Evolutionary conservation across 2,113 vertebrate genomes (phyloP).

Genomic region (Malurus alboscapulatus): DNA sequence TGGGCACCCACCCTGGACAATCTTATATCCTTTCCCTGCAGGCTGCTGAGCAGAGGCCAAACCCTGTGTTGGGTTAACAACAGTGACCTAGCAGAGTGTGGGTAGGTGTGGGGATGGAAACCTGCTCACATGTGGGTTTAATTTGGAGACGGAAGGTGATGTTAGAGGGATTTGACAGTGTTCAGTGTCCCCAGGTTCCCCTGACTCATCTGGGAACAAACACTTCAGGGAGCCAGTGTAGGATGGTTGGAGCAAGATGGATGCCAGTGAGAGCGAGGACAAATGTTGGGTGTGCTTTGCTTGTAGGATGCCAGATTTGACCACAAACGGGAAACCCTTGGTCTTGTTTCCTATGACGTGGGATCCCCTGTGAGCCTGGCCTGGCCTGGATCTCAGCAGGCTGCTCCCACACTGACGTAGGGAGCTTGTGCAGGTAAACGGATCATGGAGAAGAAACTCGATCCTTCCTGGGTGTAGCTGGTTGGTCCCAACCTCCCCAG

Average conservation of each 20-base stretch:
- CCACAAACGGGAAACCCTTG: background rate
- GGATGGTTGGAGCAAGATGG: background rate
- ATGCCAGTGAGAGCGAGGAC: background rate
- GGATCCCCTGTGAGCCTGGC: background rate
- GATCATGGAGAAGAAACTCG: background rate
- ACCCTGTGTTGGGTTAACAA: background rate
- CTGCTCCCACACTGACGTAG: background rate
- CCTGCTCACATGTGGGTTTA: background rate
- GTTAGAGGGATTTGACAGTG: background rate
- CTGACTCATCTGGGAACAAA: background rate
- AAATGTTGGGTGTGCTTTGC: background rate
- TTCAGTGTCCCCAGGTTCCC: background rate
- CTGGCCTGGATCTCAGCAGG: background rate
- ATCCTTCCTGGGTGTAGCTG: background rate
- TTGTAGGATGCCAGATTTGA: background rate
- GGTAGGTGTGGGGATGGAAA: background rate
- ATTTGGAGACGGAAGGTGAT: background rate
- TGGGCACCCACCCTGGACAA: constrained; percentile 96
- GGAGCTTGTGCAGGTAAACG: background rate
- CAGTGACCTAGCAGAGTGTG: background rate
- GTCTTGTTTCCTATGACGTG: background rate
- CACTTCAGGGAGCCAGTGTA: background rate
- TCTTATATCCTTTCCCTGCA: constrained; percentile 92
- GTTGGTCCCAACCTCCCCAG: background rate
- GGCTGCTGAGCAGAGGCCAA: too few relatives aligned